These are phyloP conservation scores for Brachystomella parvula DNA, from an alignment of 1,140 invertebrate genomes.

Conservation along the genomic window DNA sequence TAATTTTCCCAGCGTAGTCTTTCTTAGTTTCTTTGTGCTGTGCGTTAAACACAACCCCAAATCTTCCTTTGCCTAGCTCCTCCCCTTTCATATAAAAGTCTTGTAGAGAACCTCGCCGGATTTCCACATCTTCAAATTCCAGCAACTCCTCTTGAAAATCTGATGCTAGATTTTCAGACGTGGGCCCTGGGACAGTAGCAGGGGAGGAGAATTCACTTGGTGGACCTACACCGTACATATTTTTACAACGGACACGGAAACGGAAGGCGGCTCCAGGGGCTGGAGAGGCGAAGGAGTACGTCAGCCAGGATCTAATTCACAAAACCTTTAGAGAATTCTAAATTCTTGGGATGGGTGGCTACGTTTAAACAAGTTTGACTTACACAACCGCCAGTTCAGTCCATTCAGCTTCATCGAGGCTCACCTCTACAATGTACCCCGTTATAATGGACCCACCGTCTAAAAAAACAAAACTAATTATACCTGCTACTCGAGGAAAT, in stretches of 20 bases:
- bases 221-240: conserved; percentile 65
- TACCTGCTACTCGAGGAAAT: not conserved
- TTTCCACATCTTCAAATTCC: not conserved
- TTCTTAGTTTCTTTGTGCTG: conserved; percentile 40
- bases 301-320: not conserved
- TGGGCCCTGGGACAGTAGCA: conserved; percentile 19
- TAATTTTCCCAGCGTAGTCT: conserved; percentile 81
- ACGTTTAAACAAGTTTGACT: conserved; percentile 23
- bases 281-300: not conserved
- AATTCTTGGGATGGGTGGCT: conserved; percentile 1
- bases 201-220: conserved; percentile 53
- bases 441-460: conserved; percentile 40
- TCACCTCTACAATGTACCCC: conserved; percentile 59
- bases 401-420: conserved; percentile 50
- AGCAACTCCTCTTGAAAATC: not conserved
- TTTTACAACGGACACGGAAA: conserved; percentile 67
- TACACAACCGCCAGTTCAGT: conserved; percentile 50
- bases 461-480: not conserved
- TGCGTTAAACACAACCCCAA: conserved; percentile 61
- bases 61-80: conserved; percentile 72
- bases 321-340: not conserved
- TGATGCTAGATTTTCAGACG: not conserved
- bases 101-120: not conserved
- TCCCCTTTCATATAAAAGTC: conserved; percentile 58
- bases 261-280: conserved; percentile 52